Percentiles rank a stretch among this genome's conserved stretches.
phyloP scores from a whole-genome alignment of 2,888 invertebrate genomes.

The Mongoloraphidia duomilia region DNA sequence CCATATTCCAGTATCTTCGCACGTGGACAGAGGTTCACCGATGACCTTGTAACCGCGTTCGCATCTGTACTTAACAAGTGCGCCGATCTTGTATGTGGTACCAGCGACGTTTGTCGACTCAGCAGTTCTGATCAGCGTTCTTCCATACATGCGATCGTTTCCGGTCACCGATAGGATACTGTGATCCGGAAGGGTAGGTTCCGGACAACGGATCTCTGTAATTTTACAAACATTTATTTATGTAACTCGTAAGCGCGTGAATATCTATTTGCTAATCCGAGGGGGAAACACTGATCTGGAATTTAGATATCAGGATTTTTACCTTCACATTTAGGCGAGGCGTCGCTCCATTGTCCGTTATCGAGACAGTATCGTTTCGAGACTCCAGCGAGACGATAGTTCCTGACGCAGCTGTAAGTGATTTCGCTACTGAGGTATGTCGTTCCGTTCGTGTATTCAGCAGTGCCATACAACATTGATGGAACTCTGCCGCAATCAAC shows the following conservation, averaged over 20 bases:
- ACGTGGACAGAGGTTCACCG: conserved; percentile 72
- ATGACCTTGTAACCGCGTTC: conserved; percentile 79
- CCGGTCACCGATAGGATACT: conserved; percentile 80
- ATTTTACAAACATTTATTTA: conserved; percentile 8
- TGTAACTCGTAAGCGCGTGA: no score
- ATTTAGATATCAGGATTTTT: conserved; percentile 12
- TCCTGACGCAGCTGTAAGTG: conserved; percentile 62
- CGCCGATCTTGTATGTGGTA: conserved; percentile 73
- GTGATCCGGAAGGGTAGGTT: conserved; percentile 69
- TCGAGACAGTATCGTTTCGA: conserved; percentile 56
- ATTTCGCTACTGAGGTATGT: conserved; percentile 72
- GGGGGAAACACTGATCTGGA: not conserved
- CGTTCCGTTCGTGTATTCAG: conserved; percentile 60
- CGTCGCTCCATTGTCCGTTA: conserved; percentile 70
- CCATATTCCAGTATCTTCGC: conserved; percentile 76
- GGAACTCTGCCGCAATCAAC: conserved; percentile 80
- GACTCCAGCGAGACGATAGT: conserved; percentile 65
- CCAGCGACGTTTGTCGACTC: conserved; percentile 48
- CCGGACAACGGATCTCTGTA: conserved; percentile 74
- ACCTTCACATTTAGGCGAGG: conserved; percentile 78
- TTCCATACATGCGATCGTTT: conserved; percentile 78
- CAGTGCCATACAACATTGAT: conserved; percentile 60
- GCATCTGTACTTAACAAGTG: conserved; percentile 76
- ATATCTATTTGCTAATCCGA: conserved; percentile 1
- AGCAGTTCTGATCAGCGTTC: conserved; percentile 63